Percentiles rank a stretch among this genome's conserved stretches.
These are phyloP conservation scores for Willisornis vidua DNA, from an alignment of 2,113 vertebrate species.

Conservation along the genomic window DNA sequence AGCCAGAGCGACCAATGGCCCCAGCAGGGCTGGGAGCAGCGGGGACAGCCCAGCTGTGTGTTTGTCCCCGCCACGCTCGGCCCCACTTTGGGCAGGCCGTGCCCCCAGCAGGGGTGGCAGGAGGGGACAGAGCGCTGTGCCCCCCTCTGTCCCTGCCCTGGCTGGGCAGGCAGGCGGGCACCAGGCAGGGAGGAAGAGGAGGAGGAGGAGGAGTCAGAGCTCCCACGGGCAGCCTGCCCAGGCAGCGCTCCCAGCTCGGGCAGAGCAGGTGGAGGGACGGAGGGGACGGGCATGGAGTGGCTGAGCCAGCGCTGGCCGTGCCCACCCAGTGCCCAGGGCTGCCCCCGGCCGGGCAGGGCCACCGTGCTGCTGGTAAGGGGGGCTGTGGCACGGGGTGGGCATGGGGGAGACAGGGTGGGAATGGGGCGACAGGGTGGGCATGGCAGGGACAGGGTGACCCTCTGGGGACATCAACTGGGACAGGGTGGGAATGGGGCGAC, in stretches of 20 bases:
- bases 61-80: not conserved
- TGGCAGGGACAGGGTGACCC: too few species aligned
- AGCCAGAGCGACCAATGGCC: not conserved
- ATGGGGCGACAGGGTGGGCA: not conserved
- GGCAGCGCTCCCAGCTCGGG: not conserved
- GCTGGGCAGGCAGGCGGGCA: not conserved
- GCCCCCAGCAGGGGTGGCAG: not conserved
- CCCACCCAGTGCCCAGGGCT: not conserved
- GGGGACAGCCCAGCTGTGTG: fast-evolving
- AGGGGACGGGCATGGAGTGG: slow-evolving; percentile 21
- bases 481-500: too few species aligned
- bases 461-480: too few species aligned
- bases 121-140: fast-evolving
- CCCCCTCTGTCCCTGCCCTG: not conserved
- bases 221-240: not conserved
- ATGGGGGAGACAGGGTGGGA: not conserved
- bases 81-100: not conserved
- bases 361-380: slow-evolving; percentile 62
- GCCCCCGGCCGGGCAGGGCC: not conserved
- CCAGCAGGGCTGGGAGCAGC: not conserved
- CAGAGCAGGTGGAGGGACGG: not conserved
- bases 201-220: slow-evolving; percentile 16
- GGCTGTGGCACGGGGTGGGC: not conserved
- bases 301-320: slow-evolving; percentile 24
- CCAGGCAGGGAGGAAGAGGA: not conserved